These are phyloP conservation scores for Rafetus swinhoei DNA, from an alignment of 2,113 vertebrate genomes.

Conservation along the genomic window DNA sequence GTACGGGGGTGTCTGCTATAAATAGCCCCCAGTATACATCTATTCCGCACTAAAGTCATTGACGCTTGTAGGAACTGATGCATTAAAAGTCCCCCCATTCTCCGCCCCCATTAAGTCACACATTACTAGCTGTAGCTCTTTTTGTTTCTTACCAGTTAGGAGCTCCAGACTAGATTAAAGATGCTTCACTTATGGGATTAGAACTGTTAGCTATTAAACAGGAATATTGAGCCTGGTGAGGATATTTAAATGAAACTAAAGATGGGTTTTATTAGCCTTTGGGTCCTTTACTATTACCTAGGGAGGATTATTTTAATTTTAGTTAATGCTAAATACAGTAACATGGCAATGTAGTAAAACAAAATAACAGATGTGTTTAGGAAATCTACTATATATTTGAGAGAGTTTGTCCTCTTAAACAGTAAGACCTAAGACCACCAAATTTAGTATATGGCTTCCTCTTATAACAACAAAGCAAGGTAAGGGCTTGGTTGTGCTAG, in stretches of 20 bases:
- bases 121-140: background rate
- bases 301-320: background rate
- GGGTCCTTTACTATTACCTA: background rate
- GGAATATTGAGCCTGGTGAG: background rate
- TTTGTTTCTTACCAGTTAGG: background rate
- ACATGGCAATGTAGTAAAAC: background rate
- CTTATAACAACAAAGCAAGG: too few species aligned
- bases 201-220: background rate
- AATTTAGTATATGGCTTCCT: too few species aligned
- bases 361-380: background rate
- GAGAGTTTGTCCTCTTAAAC: too few species aligned
- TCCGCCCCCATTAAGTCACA: background rate
- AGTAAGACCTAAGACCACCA: too few species aligned
- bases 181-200: background rate
- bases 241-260: background rate
- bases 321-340: background rate
- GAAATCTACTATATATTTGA: background rate
- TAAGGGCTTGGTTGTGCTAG: too few species aligned
- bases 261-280: background rate
- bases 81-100: too few species aligned
- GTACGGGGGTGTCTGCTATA: too few species aligned
- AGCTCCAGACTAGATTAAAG: background rate
- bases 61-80: too few species aligned
- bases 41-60: too few species aligned
- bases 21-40: too few species aligned